A percentile compares a stretch with the other conserved stretches of the same genome.
Evolutionary conservation across 2,797 vertebrate genomes (phyloP).

Genomic region (Spinibarbus caldwelli): DNA sequence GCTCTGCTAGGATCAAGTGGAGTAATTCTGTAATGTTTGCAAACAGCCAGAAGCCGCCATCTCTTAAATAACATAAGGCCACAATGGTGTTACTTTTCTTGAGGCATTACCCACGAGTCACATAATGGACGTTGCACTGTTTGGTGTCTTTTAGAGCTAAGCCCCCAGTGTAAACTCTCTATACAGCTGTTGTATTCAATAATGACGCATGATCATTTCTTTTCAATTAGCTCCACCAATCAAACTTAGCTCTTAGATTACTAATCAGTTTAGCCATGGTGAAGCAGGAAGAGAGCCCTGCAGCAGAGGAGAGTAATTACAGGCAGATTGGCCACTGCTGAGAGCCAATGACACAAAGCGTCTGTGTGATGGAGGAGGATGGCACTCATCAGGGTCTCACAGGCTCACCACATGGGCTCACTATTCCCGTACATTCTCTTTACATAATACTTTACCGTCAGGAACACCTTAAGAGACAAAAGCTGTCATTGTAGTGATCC

Average conservation of each 20-base stretch:
- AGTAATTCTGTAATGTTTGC: conserved; percentile 52
- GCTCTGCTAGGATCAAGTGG: conserved; percentile 51
- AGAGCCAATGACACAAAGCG: conserved; percentile 45
- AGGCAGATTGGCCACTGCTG: conserved; percentile 57
- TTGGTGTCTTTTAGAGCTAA: neutral
- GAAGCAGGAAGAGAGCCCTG: conserved; percentile 44
- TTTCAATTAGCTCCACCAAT: conserved; percentile 44
- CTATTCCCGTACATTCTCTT: neutral
- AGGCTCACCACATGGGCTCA: conserved; percentile 37
- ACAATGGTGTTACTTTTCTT: conserved; percentile 14
- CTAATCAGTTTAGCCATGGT: conserved; percentile 51
- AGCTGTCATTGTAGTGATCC: neutral
- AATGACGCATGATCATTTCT: conserved; percentile 45
- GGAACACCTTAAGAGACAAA: neutral
- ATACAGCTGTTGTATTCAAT: conserved; percentile 15
- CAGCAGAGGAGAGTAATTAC: conserved; percentile 53
- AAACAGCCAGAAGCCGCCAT: conserved; percentile 29
- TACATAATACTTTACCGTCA: neutral
- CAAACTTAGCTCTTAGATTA: conserved; percentile 47
- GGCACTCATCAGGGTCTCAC: conserved; percentile 45
- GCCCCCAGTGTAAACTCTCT: neutral
- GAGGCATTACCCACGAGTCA: conserved; percentile 16
- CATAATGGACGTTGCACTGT: neutral
- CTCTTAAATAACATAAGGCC: conserved; percentile 44
- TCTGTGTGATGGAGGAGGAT: conserved; percentile 46